These are phyloP conservation scores for Parazoanthus darwini DNA, from an alignment of 92 coral and sea anemone species.

Conservation along the genomic window DNA sequence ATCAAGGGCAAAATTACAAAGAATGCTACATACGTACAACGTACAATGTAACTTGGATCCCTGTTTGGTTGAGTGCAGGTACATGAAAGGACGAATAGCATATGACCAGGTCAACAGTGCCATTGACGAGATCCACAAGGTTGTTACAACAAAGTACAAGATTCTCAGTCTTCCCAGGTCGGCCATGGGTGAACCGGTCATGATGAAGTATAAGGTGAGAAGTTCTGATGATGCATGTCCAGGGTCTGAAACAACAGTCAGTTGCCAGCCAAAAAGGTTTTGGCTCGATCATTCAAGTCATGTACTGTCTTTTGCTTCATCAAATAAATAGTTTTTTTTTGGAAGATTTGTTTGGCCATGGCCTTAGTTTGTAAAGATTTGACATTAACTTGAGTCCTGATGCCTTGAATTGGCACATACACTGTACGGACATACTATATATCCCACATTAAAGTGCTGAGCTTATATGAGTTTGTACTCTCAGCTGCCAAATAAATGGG, in stretches of 20 bases:
- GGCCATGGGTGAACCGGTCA: slow-evolving; percentile 92
- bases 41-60: background rate
- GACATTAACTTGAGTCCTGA: too few species aligned
- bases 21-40: too few species aligned
- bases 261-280: too few species aligned
- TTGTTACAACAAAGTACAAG: slow-evolving; percentile 80
- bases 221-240: background rate
- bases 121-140: slow-evolving; percentile 88
- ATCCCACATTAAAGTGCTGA: too few species aligned
- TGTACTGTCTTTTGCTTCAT: background rate
- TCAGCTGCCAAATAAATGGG: too few species aligned
- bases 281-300: background rate
- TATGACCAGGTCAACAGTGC: slow-evolving; percentile 86
- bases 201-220: slow-evolving; percentile 91
- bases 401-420: too few species aligned
- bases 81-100: slow-evolving; percentile 83
- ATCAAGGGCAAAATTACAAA: too few species aligned
- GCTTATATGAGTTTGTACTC: too few species aligned
- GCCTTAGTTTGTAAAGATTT: too few species aligned
- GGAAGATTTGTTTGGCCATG: too few species aligned
- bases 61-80: slow-evolving; percentile 51
- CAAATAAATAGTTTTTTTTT: too few species aligned
- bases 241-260: background rate
- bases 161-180: slow-evolving; percentile 87
- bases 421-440: too few species aligned